Evolutionary conservation across 2,888 invertebrate genomes (phyloP).

Genomic region (Drosophila mercatorum): DNA sequence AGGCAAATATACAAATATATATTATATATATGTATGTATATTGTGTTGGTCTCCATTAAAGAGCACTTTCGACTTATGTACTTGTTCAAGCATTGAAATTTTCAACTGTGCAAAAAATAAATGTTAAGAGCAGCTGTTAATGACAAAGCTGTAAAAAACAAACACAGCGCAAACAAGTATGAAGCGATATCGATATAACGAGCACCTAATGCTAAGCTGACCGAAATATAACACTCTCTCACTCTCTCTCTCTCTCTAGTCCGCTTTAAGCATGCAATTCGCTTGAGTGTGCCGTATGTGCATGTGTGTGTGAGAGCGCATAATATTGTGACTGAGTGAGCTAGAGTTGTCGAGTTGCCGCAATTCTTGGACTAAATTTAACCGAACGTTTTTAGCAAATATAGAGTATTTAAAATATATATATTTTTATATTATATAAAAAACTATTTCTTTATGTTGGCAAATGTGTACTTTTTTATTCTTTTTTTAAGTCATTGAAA

Average conservation of each 20-base stretch:
- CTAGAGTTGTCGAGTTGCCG: conserved; percentile 31
- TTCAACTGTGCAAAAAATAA: conserved; percentile 29
- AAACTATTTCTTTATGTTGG: too few relatives aligned
- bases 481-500: not conserved
- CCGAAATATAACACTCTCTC: conserved; percentile 44
- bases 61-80: conserved; percentile 12
- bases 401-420: too few relatives aligned
- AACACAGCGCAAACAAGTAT: not conserved
- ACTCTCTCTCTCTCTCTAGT: conserved; percentile 1
- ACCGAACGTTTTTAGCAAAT: not conserved
- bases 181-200: conserved; percentile 40
- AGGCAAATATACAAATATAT: conserved; percentile 59
- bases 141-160: conserved; percentile 7
- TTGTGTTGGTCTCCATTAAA: conserved; percentile 31
- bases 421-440: not conserved
- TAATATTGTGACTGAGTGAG: not conserved
- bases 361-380: not conserved
- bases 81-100: conserved; percentile 19
- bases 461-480: too few relatives aligned
- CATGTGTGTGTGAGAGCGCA: conserved; percentile 2
- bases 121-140: conserved; percentile 40
- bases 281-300: not conserved
- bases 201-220: conserved; percentile 47
- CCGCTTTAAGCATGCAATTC: conserved; percentile 21
- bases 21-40: too few relatives aligned